phyloP scores from a whole-genome alignment of 2,888 invertebrate species.

The Lithodes maja region DNA sequence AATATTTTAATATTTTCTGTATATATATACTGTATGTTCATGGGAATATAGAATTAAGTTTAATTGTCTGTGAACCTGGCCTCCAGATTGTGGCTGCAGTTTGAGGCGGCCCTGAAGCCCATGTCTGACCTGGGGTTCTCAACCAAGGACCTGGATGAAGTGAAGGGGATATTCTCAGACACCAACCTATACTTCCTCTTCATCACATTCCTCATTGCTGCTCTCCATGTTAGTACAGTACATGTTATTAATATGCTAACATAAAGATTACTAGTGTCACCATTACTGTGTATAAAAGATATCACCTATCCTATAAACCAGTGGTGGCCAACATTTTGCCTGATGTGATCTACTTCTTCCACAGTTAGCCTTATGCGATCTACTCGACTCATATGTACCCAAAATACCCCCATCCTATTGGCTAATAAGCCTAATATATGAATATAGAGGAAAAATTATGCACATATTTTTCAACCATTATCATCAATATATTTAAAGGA shows the following conservation, averaged over 20 bases:
- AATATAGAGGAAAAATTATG: background rate
- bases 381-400: too few relatives aligned
- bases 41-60: background rate
- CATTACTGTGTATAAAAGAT: background rate
- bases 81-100: conserved; percentile 83
- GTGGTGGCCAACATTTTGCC: conserved; percentile 15
- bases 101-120: conserved; percentile 83
- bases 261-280: background rate
- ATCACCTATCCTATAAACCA: too few relatives aligned
- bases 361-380: too few relatives aligned
- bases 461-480: background rate
- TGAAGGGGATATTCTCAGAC: conserved; percentile 96
- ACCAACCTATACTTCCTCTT: conserved; percentile 94
- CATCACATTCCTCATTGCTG: conserved; percentile 91
- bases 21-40: background rate
- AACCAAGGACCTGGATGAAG: conserved; percentile 95
- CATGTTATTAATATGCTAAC: too few relatives aligned
- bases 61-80: too few relatives aligned
- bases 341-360: too few relatives aligned
- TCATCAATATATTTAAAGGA: background rate
- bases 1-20: background rate
- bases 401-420: too few relatives aligned
- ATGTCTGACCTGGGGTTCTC: conserved; percentile 88
- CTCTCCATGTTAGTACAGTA: conserved; percentile 87
- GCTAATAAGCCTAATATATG: too few relatives aligned